Evolutionary conservation across 2,113 vertebrate genomes (phyloP), one percentile per base, ranked within the genome.

Genomic region (Vulpes lagopus): DNA sequence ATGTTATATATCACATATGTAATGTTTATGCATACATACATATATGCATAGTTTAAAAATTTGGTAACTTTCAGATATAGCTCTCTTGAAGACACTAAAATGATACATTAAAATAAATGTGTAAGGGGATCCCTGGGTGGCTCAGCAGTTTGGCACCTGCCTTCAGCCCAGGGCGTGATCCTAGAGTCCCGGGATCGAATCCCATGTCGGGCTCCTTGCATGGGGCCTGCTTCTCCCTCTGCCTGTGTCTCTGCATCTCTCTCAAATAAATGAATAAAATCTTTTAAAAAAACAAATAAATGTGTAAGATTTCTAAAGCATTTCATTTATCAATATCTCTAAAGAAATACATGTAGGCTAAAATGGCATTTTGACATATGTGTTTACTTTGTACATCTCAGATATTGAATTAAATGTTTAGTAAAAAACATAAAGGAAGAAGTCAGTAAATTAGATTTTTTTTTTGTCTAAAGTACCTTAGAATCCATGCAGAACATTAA

Each of bases 291-390:
- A 43, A 43, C 1, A 43, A 67, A 38, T 38, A 81, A 49, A 67
- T 51, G 27, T 79, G 35, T 22, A 96, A 92, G 8, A 85, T 62
- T 87, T 83, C 19, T 79, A 59, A 15, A 91, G 27, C 9, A 78
- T 76, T 78, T 93, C 11, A 55, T 51, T 74, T 82, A 71, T 11
- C 6, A 60, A 53, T 49, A 80, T 60, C 11, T 53, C 51, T 27
- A 91, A 60, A 62, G 64, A 93, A 84, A 67, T 74, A 73, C 8
- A 82, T 57, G 65, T 69, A 65, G n/a, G 80, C 73, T 91, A 84
- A 88, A 81, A 78, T 96, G 17, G 76, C 5, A 81, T 62, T 78
- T 81, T 69, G 38, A 78, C 25, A 59, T 23, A 89, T 32, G 15
- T 78, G 43, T 81, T 78, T 55, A 78, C 9, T 67, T 73, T 81